These are phyloP conservation scores for Tetraneura akinire DNA, from an alignment of 1,140 invertebrate genomes.

Conservation along the genomic window DNA sequence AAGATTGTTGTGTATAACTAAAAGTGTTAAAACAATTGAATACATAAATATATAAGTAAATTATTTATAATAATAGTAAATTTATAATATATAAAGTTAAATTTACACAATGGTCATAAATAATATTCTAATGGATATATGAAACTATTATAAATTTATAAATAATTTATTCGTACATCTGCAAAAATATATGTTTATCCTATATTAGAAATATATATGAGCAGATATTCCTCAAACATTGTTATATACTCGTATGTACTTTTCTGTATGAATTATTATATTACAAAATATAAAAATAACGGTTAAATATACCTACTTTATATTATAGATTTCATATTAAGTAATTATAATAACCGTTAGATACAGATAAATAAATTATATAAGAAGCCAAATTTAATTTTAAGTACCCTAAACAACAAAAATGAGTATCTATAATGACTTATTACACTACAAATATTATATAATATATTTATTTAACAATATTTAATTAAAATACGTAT, in stretches of 20 bases:
- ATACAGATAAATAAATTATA: neutral
- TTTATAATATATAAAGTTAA: neutral
- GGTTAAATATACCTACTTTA: neutral
- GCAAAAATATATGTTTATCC: slow-evolving; percentile 20
- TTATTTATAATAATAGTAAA: neutral
- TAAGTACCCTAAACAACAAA: neutral
- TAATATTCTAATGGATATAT: slow-evolving; percentile 14
- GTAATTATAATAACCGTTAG: neutral
- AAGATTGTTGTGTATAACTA: neutral
- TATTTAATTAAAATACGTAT: slow-evolving; percentile 13
- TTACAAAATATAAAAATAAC: too few relatives aligned
- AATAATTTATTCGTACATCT: neutral
- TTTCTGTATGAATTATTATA: neutral
- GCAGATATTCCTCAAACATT: too few relatives aligned
- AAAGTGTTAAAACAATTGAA: neutral
- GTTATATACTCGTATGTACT: neutral
- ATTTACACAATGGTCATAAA: slow-evolving; percentile 34
- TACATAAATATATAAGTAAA: neutral
- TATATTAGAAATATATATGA: neutral
- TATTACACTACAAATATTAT: neutral
- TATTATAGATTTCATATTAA: neutral
- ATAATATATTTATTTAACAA: neutral
- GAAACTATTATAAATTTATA: slow-evolving; percentile 12
- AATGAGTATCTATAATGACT: neutral
- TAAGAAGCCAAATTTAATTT: slow-evolving; percentile 19